Evolutionary conservation across 2,888 invertebrate genomes (phyloP).

Genomic region (Cheiracanthium punctorium): DNA sequence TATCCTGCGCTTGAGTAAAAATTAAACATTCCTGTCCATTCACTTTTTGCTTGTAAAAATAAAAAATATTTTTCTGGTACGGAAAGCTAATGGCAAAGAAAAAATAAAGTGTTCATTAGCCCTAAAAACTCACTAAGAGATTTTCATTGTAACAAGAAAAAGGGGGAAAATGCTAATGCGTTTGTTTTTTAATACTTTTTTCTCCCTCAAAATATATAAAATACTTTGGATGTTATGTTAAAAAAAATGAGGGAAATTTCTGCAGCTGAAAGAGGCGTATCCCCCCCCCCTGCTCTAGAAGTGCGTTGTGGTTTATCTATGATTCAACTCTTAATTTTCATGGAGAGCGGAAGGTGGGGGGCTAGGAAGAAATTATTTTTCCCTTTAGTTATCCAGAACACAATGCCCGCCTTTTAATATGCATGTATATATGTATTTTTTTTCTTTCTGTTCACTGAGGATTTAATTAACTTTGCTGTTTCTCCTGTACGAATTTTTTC

Average conservation of each 20-base stretch:
- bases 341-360: too few species aligned
- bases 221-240: too few species aligned
- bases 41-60: not conserved
- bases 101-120: constrained; percentile 40
- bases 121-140: constrained; percentile 31
- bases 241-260: constrained; percentile 17
- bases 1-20: constrained; percentile 21
- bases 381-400: too few species aligned
- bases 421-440: too few species aligned
- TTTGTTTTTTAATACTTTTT: not conserved
- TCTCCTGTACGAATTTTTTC: not conserved
- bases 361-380: too few species aligned
- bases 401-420: too few species aligned
- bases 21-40: constrained; percentile 22
- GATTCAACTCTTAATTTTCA: constrained; percentile 25
- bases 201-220: not conserved
- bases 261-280: not conserved
- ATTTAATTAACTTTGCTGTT: constrained; percentile 51
- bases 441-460: not conserved
- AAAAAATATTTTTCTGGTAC: not conserved
- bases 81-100: not conserved
- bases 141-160: constrained; percentile 21
- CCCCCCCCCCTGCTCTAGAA: constrained; percentile 13
- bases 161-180: constrained; percentile 33
- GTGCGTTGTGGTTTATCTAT: constrained; percentile 17